Base-by-base conservation (phyloP, 2,888 invertebrate genomes). In the Pyrocoelia pectoralis region DNA sequence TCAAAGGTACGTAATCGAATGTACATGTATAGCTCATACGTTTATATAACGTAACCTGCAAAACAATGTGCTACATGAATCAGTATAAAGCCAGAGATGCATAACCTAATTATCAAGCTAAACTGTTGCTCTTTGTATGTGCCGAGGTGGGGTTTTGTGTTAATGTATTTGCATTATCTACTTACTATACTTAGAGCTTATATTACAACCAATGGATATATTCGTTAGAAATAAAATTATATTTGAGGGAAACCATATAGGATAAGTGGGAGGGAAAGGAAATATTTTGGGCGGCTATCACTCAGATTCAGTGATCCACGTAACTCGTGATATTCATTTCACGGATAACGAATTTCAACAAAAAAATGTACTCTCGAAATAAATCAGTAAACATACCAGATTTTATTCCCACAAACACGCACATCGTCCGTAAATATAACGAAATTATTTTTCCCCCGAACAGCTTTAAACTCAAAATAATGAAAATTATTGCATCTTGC, bases 1-100 rank as follows among this genome's bases (percentile, higher is more conserved):
- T 57, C 56, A 57, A 49, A 56, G 49, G 46, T 18, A 51, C 38
- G 51, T 56, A 61, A 61, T 61, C 56, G 61, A 61, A 56, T 55
- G 55, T 58, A 41, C 49, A 49, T 55, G 46, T 54, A 57, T 40
- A 38, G 62, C 48, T 52, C 46, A 57, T 57, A 52, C 51, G 61
- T 41, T 43, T 28, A 40, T 43, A 51, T 48, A 60, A 54, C 49
- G 54, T 48, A 54, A 19, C 46, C 40, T 54, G 51, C 43, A 48
- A 59, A 59, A 57, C 53, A 52, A 14, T 43, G 13, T 29, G 24
- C 12, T 53, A 10, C 38, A 49, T 17, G 40, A 29, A 28, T 43
- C 29, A n/a, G 58, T 38, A 53, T 18, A 29, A 53, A 59, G 53
- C 59, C 15, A 58, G 40, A 52, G 19, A 19, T 38, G 14, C 33